Evolutionary conservation across 2,113 vertebrate species (phyloP).

Genomic region (Noturus placidus): DNA sequence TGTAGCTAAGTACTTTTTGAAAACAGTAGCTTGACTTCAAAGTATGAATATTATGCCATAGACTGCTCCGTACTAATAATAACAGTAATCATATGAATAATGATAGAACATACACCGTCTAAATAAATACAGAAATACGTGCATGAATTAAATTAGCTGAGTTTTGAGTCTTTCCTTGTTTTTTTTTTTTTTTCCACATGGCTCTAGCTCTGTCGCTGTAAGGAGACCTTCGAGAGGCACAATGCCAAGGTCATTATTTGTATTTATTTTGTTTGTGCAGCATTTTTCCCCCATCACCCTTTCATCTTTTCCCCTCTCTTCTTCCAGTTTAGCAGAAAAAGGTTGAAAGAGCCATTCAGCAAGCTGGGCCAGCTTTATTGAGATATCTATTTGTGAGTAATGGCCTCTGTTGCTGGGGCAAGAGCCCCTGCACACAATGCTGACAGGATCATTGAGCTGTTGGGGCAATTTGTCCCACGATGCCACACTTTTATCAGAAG

Average conservation of each 20-base stretch:
- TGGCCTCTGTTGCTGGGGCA: constrained; percentile 52
- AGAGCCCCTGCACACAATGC: constrained; percentile 42
- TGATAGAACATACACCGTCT: neutral
- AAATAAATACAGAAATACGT: neutral
- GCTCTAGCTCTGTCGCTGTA: constrained; percentile 1
- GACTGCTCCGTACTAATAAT: neutral
- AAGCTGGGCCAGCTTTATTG: constrained; percentile 50
- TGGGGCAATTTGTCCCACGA: constrained; percentile 52
- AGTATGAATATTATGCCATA: too few species aligned
- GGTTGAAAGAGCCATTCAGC: constrained; percentile 53
- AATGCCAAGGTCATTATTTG: constrained; percentile 46
- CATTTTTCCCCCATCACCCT: constrained; percentile 14
- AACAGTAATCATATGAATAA: neutral
- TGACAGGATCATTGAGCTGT: constrained; percentile 57
- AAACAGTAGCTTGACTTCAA: too few species aligned
- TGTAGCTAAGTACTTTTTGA: too few species aligned
- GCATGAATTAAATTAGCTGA: neutral
- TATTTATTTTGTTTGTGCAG: constrained; percentile 48
- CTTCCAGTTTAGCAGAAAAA: constrained; percentile 52
- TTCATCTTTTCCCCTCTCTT: constrained; percentile 44
- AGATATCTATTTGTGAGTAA: constrained; percentile 57
- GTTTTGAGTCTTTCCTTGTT: neutral
- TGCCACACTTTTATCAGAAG: constrained; percentile 52
- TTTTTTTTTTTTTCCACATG: neutral
- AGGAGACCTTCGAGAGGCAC: constrained; percentile 32